Conservation (phyloP, 2,888 invertebrate species). For the Orthosia incerta region DNA sequence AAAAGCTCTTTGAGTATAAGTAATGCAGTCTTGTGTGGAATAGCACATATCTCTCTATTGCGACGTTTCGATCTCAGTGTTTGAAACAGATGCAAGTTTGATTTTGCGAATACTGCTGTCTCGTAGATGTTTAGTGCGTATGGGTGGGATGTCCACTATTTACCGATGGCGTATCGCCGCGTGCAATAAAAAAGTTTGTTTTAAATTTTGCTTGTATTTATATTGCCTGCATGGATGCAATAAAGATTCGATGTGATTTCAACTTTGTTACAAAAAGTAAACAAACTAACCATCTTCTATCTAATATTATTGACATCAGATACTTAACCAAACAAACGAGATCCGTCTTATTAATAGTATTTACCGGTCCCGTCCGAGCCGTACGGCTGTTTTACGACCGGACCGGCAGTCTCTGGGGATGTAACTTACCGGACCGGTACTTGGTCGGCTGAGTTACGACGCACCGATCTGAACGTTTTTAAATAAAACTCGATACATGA, state of each 20-base stretch:
- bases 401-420: conserved; percentile 49
- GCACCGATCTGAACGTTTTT: conserved; percentile 22
- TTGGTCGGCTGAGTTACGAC: conserved; percentile 42
- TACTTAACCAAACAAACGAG: conserved; percentile 33
- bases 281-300: not conserved
- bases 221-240: too few species aligned
- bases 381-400: conserved; percentile 57
- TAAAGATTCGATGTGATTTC: not conserved
- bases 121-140: too few species aligned
- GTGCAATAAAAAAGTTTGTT: too few species aligned
- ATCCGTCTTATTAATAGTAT: conserved; percentile 57
- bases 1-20: too few species aligned
- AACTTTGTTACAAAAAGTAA: not conserved
- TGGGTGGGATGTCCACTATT: too few species aligned
- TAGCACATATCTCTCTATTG: too few species aligned
- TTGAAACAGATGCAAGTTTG: too few species aligned
- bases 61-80: too few species aligned
- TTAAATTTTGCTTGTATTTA: too few species aligned
- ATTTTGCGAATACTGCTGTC: too few species aligned
- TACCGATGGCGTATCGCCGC: too few species aligned
- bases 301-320: conserved; percentile 21
- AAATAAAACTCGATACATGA: conserved; percentile 5
- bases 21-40: too few species aligned
- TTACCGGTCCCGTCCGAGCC: conserved; percentile 37
- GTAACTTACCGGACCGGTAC: conserved; percentile 52